A percentile compares a stretch with the other conserved stretches of the same genome.
Conservation (phyloP, 2,888 invertebrate species). For the Metellina segmentata region DNA sequence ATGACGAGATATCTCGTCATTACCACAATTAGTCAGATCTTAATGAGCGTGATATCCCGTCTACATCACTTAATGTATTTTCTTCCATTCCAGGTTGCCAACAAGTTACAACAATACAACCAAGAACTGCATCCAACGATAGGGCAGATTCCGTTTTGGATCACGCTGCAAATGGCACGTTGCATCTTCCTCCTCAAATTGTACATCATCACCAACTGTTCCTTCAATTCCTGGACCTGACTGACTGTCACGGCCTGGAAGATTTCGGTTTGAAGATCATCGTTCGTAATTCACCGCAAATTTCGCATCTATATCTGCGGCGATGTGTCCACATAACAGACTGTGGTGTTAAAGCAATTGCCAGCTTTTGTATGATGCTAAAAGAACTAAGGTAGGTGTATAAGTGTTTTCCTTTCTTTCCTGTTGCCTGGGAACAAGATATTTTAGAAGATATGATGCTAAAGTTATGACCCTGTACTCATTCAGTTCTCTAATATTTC, state of each 20-base stretch:
- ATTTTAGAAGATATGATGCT: no score
- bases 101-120: conserved; percentile 52
- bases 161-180: conserved; percentile 1
- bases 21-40: no score
- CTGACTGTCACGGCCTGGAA: conserved; percentile 92
- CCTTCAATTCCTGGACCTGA: conserved; percentile 92
- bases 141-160: conserved; percentile 56
- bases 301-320: conserved; percentile 92
- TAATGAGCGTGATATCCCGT: no score
- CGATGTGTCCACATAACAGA: conserved; percentile 94
- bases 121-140: conserved; percentile 24
- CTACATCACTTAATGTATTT: neutral
- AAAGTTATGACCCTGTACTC: no score
- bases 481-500: no score
- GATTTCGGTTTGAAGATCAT: conserved; percentile 92
- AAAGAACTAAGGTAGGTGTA: conserved; percentile 87
- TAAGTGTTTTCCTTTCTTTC: no score
- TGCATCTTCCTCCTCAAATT: conserved; percentile 50
- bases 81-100: conserved; percentile 54
- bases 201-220: conserved; percentile 58
- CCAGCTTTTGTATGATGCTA: conserved; percentile 91
- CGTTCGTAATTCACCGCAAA: conserved; percentile 92
- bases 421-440: no score
- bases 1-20: no score
- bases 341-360: conserved; percentile 93